These are phyloP conservation scores for Apocheima hispidaria DNA, from an alignment of 2,888 invertebrate genomes.

Conservation along the genomic window DNA sequence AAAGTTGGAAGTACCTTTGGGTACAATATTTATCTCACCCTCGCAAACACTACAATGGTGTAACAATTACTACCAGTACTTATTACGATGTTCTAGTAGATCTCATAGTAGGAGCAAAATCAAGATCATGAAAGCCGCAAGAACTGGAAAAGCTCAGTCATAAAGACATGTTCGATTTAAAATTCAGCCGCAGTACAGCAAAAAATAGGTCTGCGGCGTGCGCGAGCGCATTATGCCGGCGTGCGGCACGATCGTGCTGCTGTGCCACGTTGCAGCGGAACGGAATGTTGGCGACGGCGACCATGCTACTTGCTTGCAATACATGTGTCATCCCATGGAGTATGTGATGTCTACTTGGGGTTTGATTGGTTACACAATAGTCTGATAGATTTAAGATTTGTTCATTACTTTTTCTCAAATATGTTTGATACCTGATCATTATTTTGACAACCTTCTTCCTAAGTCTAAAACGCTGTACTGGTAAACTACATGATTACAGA, in stretches of 20 bases:
- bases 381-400: too few relatives aligned
- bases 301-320: slow-evolving; percentile 20
- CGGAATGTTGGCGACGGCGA: slow-evolving; percentile 47
- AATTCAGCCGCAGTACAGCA: slow-evolving; percentile 77
- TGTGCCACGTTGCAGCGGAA: slow-evolving; percentile 10
- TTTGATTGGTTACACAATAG: neutral
- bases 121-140: slow-evolving; percentile 58
- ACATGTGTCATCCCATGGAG: slow-evolving; percentile 23
- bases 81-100: too few relatives aligned
- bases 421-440: too few relatives aligned
- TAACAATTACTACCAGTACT: neutral
- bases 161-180: slow-evolving; percentile 81
- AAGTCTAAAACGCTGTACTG: too few relatives aligned
- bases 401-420: too few relatives aligned
- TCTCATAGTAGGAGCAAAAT: slow-evolving; percentile 53
- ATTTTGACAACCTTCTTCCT: too few relatives aligned
- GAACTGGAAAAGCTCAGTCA: slow-evolving; percentile 66
- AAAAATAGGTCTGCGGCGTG: slow-evolving; percentile 80
- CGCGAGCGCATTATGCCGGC: slow-evolving; percentile 79
- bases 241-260: slow-evolving; percentile 76
- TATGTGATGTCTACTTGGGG: neutral
- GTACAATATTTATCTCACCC: too few relatives aligned
- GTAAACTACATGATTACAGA: too few relatives aligned
- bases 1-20: too few relatives aligned
- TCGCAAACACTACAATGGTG: neutral